Evolutionary conservation across 2,797 vertebrate species (phyloP).

Genomic region (Crypturellus tataupa): DNA sequence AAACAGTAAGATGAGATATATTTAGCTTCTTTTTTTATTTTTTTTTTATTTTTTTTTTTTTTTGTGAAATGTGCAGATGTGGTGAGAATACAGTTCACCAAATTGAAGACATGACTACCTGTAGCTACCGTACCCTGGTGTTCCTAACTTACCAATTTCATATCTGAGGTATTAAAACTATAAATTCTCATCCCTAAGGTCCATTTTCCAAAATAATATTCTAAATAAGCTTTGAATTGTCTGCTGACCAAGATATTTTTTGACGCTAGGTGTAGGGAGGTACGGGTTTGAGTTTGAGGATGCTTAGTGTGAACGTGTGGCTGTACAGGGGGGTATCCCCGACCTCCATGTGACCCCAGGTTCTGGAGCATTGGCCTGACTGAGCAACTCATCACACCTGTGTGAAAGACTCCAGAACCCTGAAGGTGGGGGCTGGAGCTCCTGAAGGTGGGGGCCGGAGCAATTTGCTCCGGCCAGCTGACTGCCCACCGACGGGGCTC

Average conservation of each 20-base stretch:
- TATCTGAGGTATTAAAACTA: background rate
- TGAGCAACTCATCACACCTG: too few relatives aligned
- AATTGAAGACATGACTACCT: background rate
- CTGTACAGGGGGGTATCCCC: too few relatives aligned
- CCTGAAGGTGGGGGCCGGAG: too few relatives aligned
- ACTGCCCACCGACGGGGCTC: too few relatives aligned
- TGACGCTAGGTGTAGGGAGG: background rate
- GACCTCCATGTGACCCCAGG: too few relatives aligned
- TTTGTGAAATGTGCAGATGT: background rate
- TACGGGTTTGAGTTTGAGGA: too few relatives aligned
- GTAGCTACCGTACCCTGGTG: rapidly evolving
- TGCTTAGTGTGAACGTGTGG: too few relatives aligned
- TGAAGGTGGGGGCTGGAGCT: too few relatives aligned
- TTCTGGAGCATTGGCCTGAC: too few relatives aligned
- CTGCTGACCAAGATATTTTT: background rate
- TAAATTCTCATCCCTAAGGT: background rate
- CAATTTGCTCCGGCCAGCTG: too few relatives aligned
- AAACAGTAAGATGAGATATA: background rate
- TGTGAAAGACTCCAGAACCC: too few relatives aligned
- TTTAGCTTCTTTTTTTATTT: background rate
- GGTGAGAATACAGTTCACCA: background rate
- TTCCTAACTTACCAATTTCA: rapidly evolving
- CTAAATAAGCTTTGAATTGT: background rate
- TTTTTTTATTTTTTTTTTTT: background rate
- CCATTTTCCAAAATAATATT: background rate